These are phyloP conservation scores for Hymenochirus boettgeri DNA, from an alignment of 2,113 vertebrate species.

Conservation along the genomic window DNA sequence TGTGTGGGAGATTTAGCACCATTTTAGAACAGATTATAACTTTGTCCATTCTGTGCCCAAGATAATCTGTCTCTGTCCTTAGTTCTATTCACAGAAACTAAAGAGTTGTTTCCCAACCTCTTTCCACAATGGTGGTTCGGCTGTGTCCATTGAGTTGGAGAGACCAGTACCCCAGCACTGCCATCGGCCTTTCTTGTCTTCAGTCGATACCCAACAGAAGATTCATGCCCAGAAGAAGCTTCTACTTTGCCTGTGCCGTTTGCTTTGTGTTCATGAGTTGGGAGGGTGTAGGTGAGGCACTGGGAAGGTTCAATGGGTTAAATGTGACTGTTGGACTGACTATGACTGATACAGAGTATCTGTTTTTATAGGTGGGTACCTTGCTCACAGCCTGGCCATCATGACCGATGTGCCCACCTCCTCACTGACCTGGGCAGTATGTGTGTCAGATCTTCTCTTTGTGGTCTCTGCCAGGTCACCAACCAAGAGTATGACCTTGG, in stretches of 20 bases:
- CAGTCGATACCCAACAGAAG: conserved; percentile 55
- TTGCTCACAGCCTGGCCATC: conserved; percentile 93
- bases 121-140: conserved; percentile 56
- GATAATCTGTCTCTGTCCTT: neutral
- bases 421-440: conserved; percentile 93
- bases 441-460: conserved; percentile 93
- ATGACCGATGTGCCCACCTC: conserved; percentile 91
- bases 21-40: no score
- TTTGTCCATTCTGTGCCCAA: no score
- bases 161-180: conserved; percentile 55
- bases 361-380: conserved; percentile 74
- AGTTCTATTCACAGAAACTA: conserved; percentile 62
- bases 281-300: conserved; percentile 63
- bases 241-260: conserved; percentile 75
- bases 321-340: neutral
- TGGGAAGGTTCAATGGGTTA: neutral
- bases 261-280: conserved; percentile 93
- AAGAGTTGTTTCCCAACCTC: conserved; percentile 55
- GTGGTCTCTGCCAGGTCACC: conserved; percentile 84
- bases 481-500: conserved; percentile 88
- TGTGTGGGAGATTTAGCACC: no score
- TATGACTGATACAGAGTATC: neutral
- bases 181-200: conserved; percentile 46
- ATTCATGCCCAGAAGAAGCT: conserved; percentile 79
- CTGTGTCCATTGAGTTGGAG: conserved; percentile 61